Evolutionary conservation across 2,888 invertebrate species (phyloP).

Genomic region (Leptodirus hochenwartii): DNA sequence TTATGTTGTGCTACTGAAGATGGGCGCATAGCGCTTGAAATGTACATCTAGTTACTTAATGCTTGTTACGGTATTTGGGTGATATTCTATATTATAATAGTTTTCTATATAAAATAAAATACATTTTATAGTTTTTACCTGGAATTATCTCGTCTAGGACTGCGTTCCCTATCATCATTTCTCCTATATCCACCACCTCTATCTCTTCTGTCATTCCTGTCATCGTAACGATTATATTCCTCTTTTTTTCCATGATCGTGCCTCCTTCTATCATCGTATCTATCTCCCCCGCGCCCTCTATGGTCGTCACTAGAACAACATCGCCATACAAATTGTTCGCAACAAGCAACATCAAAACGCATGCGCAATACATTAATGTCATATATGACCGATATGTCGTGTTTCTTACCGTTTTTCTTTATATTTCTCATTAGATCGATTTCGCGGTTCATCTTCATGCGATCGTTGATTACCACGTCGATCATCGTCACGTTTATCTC

Average conservation of each 20-base stretch:
- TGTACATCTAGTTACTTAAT: too few species aligned
- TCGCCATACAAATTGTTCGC: too few species aligned
- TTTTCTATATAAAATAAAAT: too few species aligned
- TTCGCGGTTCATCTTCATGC: conserved; percentile 1
- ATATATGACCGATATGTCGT: not conserved
- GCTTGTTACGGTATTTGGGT: too few species aligned
- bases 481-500: conserved; percentile 9
- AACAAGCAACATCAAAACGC: too few species aligned
- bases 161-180: conserved; percentile 8
- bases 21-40: too few species aligned
- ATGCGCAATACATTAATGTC: too few species aligned
- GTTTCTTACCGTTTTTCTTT: not conserved
- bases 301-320: conserved; percentile 1
- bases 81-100: too few species aligned
- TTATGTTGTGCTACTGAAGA: too few species aligned
- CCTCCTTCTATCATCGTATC: conserved; percentile 2
- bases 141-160: too few species aligned
- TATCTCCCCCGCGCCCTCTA: conserved; percentile 1
- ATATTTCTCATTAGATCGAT: not conserved
- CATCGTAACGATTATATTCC: conserved; percentile 1
- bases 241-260: not conserved
- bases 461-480: conserved; percentile 7
- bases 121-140: too few species aligned
- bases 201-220: conserved; percentile 8
- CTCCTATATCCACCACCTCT: conserved; percentile 8